Evolutionary conservation across 1,140 invertebrate genomes (phyloP), one percentile per base, ranked within the genome.

Genomic region (Drosophila seguyi): DNA sequence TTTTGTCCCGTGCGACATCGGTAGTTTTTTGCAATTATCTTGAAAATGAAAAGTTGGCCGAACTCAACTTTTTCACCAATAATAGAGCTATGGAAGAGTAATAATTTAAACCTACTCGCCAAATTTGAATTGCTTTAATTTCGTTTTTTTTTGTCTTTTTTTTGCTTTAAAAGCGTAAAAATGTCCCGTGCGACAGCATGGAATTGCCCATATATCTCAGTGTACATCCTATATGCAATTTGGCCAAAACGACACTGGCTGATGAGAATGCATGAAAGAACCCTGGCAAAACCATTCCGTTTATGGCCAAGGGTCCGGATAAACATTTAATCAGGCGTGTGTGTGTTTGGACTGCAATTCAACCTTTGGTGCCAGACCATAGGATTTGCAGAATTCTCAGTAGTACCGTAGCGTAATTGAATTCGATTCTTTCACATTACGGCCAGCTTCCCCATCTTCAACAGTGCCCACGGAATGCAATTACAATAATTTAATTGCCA

Each of bases 401-500:
- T 61, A 45, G 66, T 29, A 4, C 31, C 47, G 22, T 41, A 8
- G 5, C 18, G 10, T 73, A 75, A 68, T 57, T 75, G 41, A 80
- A 67, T 61, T 69, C 50, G 36, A 58, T 75, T 63, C 47, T 27
- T 60, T 42, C n/a, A 38, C 58, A 18, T 57, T 59, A 38, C 36
- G 18, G 29, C 47, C 48, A 13, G 27, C 8, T 7, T 1, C 27
- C 47, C 22, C 20, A 2, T 34, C 39, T 57, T 34, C 13, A 44
- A 10, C 22, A 6, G 14, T 16, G 8, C 34, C 29, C n/a, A 18
- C 11, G 42, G 39, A 67, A 47, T 62, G 62, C 50, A 79, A 83
- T 88, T 85, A 58, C 71, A 41, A 68, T 79, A 65, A 85, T 86
- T 63, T 68, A 85, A 86, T 81, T 79, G 73, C 65, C 66, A 36